These are phyloP conservation scores for Argyrosomus regius DNA, from an alignment of 2,797 vertebrate species.

Conservation along the genomic window DNA sequence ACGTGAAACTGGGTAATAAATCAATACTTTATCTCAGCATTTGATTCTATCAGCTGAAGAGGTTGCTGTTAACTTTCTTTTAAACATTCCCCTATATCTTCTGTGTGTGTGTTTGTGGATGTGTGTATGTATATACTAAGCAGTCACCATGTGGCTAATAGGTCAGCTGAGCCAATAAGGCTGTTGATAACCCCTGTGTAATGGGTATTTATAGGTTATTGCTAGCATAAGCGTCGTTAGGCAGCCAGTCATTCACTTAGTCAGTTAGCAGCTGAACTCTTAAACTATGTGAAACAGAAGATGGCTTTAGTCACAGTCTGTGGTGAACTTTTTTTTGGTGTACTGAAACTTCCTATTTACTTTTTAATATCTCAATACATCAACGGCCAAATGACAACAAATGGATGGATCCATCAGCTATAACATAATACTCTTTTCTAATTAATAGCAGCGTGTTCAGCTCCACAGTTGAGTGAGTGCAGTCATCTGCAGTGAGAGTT, in stretches of 20 bases:
- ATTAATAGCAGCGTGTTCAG: not conserved
- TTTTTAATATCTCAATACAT: constrained; percentile 1
- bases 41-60: not conserved
- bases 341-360: constrained; percentile 9
- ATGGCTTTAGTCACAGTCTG: constrained; percentile 18
- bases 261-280: constrained; percentile 70
- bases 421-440: not conserved
- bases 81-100: too few relatives aligned
- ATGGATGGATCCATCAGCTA: not conserved
- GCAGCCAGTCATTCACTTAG: constrained; percentile 53
- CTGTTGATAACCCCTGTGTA: constrained; percentile 47
- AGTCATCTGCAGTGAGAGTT: constrained; percentile 13
- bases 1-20: not conserved
- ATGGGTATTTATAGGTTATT: constrained; percentile 73
- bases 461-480: constrained; percentile 7
- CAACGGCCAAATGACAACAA: not conserved
- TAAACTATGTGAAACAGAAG: constrained; percentile 68
- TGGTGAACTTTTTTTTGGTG: not conserved
- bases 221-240: constrained; percentile 37
- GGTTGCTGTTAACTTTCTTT: too few relatives aligned
- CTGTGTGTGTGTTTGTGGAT: not conserved
- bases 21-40: not conserved
- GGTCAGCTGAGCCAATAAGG: constrained; percentile 35
- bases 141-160: constrained; percentile 19
- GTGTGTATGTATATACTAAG: constrained; percentile 2